Evolutionary conservation across 2,113 vertebrate genomes (phyloP).

Genomic region (Rhynchopsitta pachyrhyncha): DNA sequence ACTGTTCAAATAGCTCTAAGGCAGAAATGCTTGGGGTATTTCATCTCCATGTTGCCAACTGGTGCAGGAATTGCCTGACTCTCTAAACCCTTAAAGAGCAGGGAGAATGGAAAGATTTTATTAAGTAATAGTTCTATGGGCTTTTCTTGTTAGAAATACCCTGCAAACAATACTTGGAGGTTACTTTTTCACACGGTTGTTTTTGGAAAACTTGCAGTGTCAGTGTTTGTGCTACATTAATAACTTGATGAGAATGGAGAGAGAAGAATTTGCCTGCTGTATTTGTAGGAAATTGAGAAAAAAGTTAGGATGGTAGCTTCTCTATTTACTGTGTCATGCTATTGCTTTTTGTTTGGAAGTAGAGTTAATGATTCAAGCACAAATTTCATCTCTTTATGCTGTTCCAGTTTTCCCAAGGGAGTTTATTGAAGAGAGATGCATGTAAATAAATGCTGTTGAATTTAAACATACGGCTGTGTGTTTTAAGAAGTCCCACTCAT

Average conservation of each 20-base stretch:
- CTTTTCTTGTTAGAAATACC: background rate
- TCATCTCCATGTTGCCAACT: background rate
- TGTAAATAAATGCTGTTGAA: constrained; percentile 8
- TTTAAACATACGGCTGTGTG: background rate
- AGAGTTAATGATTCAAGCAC: constrained; percentile 18
- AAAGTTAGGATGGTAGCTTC: background rate
- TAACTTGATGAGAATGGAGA: background rate
- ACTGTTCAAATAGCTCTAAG: background rate
- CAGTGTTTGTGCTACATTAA: background rate
- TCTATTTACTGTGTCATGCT: background rate
- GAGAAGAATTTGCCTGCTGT: background rate
- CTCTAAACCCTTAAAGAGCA: background rate
- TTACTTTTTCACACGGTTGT: background rate
- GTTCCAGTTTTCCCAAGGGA: background rate
- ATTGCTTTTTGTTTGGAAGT: constrained; percentile 3
- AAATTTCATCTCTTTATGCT: background rate
- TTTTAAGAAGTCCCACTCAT: background rate
- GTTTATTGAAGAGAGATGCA: background rate
- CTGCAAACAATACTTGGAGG: background rate
- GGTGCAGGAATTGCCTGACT: background rate
- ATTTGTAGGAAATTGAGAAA: background rate
- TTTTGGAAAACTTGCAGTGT: background rate
- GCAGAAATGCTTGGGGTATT: background rate
- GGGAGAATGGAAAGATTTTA: background rate
- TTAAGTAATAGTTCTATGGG: background rate